Evolutionary conservation across 2,888 invertebrate genomes (phyloP).

Genomic region (Cetonia aurata): DNA sequence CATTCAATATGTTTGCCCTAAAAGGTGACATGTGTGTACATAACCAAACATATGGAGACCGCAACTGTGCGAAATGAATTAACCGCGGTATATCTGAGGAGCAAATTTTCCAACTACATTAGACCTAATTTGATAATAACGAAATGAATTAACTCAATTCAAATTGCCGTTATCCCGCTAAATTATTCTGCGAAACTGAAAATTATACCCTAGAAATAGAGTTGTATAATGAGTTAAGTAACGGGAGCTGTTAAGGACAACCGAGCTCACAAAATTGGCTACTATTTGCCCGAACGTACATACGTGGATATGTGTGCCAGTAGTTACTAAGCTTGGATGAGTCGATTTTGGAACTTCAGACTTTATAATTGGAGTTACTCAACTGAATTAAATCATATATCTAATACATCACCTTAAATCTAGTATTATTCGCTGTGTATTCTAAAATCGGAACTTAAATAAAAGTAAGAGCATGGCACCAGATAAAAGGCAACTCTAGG

Average conservation of each 20-base stretch:
- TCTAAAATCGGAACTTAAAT: too few species aligned
- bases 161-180: conserved; percentile 1
- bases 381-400: neutral
- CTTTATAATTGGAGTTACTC: neutral
- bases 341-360: neutral
- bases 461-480: too few species aligned
- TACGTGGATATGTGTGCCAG: neutral
- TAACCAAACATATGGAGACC: too few species aligned
- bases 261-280: conserved; percentile 22
- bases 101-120: neutral
- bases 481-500: too few species aligned
- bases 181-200: conserved; percentile 21
- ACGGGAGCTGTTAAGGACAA: conserved; percentile 17
- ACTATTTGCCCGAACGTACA: neutral
- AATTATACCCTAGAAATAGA: conserved; percentile 14
- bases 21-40: too few species aligned
- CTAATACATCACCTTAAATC: neutral
- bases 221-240: conserved; percentile 20
- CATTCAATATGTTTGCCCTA: too few species aligned
- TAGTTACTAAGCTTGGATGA: neutral
- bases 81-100: neutral
- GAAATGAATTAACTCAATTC: neutral
- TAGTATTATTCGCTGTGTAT: neutral
- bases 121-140: neutral
- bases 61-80: too few species aligned